Base-by-base conservation (phyloP, 2,113 vertebrate genomes). In the Hypomesus transpacificus region DNA sequence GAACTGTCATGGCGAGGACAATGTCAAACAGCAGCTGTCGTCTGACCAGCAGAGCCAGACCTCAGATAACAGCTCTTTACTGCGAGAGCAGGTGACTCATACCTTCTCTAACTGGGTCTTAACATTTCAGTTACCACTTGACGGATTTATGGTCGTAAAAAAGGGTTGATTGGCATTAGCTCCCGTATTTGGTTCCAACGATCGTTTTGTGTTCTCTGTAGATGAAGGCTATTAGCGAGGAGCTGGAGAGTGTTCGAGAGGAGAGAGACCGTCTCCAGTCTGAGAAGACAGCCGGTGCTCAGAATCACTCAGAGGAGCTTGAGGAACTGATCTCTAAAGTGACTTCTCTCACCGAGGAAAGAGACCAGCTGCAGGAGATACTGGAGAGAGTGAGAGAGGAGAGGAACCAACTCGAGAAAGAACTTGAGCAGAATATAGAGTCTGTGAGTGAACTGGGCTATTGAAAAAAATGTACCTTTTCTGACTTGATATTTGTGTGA, bases 211-310 rank as follows among this genome's bases (percentile, higher is more conserved):
- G 7, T 46, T 46, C 39, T 46, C n/a, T 28, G 1, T 70, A 83
- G 72, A 73, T 80, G 20, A 6, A 59, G 20, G 68, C 75, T 51
- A 6, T 83, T 57, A 70, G n/a, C 18, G 64, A 77, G 46, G 34
- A 87, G 14, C 78, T 87, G 0, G 11, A 82, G 69, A 24, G n/a
- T 0, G 28, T 70, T 6, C 14, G 59, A 71, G 71, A 76, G 4
- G 80, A 89, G 70, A 78, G 84, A 69, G 75, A 85, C n/a, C 0
- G 3, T 8, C 74, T 86, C 58, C 34, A 71, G 9, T 67, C 16
- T 11, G 57, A 46, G 17, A 69, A 31, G n/a, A 24, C 6, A 16
- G 17, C 17, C 71, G 60, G 60, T 16, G 17, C 16, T 66, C 65
- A 72, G 20, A 39, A 2, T 3, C 73, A 67, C 16, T 2, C 46